These are phyloP conservation scores for Murina feae DNA, from an alignment of 2,113 vertebrate genomes.

Conservation along the genomic window DNA sequence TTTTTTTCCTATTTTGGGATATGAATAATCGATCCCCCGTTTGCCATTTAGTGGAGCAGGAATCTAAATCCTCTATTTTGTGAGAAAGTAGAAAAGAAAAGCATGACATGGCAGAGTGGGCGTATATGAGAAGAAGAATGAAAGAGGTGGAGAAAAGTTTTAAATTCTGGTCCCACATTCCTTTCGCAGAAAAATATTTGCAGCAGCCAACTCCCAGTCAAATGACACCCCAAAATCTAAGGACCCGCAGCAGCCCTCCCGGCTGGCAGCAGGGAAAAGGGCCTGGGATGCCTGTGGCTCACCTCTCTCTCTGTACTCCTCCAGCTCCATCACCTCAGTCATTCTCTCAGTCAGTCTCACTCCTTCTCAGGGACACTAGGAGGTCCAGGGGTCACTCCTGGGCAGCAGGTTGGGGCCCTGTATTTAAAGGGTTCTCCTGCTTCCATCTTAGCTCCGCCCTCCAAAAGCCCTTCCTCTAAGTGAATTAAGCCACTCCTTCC, in stretches of 20 bases:
- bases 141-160: background rate
- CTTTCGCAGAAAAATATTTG: background rate
- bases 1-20: background rate
- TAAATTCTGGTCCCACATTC: background rate
- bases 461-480: background rate
- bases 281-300: background rate
- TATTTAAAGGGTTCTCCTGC: slow-evolving; percentile 46
- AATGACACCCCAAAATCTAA: background rate
- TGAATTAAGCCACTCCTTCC: slow-evolving; percentile 8
- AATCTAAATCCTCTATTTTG: background rate
- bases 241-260: background rate
- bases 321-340: slow-evolving; percentile 57
- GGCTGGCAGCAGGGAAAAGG: accelerated
- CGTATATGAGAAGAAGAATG: accelerated
- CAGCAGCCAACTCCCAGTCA: background rate
- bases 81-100: background rate
- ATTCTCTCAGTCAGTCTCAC: background rate
- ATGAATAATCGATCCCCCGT: background rate
- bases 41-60: background rate
- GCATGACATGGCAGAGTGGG: accelerated
- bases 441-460: slow-evolving; percentile 53
- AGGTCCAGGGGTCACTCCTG: background rate
- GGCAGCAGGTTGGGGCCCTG: background rate
- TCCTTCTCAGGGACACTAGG: background rate
- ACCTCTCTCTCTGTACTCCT: slow-evolving; percentile 85